Percentiles rank a stretch among this genome's conserved stretches.
Evolutionary conservation across 2,888 invertebrate species (phyloP).

Genomic region (Smittia aterrima): DNA sequence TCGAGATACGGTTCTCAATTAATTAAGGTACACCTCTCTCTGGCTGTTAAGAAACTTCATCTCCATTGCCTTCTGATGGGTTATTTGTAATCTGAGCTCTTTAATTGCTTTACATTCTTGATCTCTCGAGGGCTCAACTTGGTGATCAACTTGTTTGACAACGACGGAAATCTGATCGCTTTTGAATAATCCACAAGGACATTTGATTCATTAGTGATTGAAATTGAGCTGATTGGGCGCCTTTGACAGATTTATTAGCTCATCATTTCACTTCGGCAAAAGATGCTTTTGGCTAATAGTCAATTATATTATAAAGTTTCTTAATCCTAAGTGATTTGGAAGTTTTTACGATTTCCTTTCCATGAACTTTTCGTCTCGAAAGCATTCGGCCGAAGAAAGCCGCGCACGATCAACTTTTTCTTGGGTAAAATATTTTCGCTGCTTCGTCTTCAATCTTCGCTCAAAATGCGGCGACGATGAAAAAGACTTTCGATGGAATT

Average conservation of each 20-base stretch:
- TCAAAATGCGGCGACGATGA: neutral
- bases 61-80: neutral
- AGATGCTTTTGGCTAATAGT: slow-evolving; percentile 15
- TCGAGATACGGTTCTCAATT: slow-evolving; percentile 9
- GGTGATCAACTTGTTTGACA: neutral
- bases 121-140: no score
- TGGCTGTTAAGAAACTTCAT: neutral
- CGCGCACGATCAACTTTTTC: slow-evolving; percentile 1
- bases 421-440: neutral
- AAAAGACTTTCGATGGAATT: slow-evolving; percentile 24
- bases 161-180: neutral
- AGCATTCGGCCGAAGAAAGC: slow-evolving; percentile 7
- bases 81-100: neutral
- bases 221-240: neutral
- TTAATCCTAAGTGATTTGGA: slow-evolving; percentile 5
- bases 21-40: slow-evolving; percentile 13
- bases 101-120: slow-evolving; percentile 1
- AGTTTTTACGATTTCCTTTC: slow-evolving; percentile 24
- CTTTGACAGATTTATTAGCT: slow-evolving; percentile 19
- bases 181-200: neutral
- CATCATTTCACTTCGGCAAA: neutral
- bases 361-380: no score
- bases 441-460: neutral
- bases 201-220: neutral
- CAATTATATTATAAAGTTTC: slow-evolving; percentile 9